Conservation (phyloP, 2,888 invertebrate genomes). For the Baronia brevicornis region DNA sequence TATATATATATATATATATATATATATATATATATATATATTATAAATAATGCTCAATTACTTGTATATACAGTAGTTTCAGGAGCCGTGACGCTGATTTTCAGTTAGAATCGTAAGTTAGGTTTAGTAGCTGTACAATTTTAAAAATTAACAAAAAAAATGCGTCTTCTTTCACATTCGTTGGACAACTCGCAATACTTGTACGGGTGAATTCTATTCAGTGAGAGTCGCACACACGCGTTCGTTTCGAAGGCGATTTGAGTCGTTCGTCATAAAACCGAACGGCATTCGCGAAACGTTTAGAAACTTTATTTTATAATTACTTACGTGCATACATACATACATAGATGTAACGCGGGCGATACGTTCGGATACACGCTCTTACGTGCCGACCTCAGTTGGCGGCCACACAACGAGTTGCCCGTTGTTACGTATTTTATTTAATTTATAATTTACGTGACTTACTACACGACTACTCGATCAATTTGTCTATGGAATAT, state of each 20-base stretch:
- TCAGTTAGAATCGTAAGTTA: too few relatives aligned
- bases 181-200: too few relatives aligned
- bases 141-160: too few relatives aligned
- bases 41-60: too few relatives aligned
- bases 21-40: too few relatives aligned
- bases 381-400: slow-evolving; percentile 45
- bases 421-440: slow-evolving; percentile 37
- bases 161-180: too few relatives aligned
- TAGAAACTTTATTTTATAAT: slow-evolving; percentile 22
- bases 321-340: too few relatives aligned
- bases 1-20: too few relatives aligned
- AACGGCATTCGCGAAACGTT: slow-evolving; percentile 17
- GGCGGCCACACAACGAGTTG: slow-evolving; percentile 36
- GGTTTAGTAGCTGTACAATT: too few relatives aligned
- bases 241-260: slow-evolving; percentile 9
- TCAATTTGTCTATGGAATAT: slow-evolving; percentile 19
- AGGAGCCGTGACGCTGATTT: too few relatives aligned
- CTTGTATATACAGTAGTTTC: too few relatives aligned
- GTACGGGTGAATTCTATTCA: too few relatives aligned
- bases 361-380: slow-evolving; percentile 17
- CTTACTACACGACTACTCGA: slow-evolving; percentile 23
- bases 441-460: slow-evolving; percentile 41
- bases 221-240: neutral
- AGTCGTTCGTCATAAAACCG: slow-evolving; percentile 13
- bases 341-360: slow-evolving; percentile 16